Conservation (phyloP, 2,888 invertebrate genomes). For the Deilephila elpenor region DNA sequence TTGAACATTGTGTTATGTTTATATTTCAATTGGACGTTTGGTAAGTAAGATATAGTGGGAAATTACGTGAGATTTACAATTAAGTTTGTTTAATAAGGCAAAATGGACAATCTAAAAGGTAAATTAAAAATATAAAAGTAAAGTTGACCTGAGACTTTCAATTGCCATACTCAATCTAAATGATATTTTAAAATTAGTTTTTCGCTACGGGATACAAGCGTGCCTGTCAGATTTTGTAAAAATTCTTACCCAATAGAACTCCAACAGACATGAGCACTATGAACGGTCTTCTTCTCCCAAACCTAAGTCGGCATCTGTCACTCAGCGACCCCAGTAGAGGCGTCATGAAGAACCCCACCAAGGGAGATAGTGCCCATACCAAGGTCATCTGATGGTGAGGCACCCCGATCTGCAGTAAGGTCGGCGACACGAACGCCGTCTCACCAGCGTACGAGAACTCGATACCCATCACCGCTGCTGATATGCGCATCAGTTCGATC, state of each 20-base stretch:
- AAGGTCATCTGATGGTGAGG: slow-evolving; percentile 97
- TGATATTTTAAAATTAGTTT: no score
- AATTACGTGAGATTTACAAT: no score
- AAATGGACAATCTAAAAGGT: no score
- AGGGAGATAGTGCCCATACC: slow-evolving; percentile 97
- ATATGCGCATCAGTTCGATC: slow-evolving; percentile 92
- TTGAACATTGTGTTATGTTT: no score
- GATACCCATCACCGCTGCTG: slow-evolving; percentile 98
- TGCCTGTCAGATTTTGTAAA: no score
- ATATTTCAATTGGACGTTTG: no score
- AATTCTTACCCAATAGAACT: slow-evolving; percentile 90
- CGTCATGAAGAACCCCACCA: slow-evolving; percentile 97
- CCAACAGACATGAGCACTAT: slow-evolving; percentile 95
- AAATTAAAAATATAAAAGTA: no score
- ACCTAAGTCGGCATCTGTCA: slow-evolving; percentile 92
- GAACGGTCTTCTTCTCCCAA: slow-evolving; percentile 96
- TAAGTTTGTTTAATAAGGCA: no score
- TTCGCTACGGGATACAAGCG: no score
- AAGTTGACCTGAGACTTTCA: no score
- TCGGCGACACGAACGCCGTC: slow-evolving; percentile 98
- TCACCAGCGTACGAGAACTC: slow-evolving; percentile 99
- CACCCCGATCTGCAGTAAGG: slow-evolving; percentile 95
- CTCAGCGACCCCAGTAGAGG: slow-evolving; percentile 96
- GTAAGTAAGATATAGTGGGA: no score
- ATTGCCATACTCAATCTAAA: no score